Percentiles rank a stretch among this genome's conserved stretches.
Evolutionary conservation across 2,113 vertebrate species (phyloP).

Genomic region (Danionella cerebrum): DNA sequence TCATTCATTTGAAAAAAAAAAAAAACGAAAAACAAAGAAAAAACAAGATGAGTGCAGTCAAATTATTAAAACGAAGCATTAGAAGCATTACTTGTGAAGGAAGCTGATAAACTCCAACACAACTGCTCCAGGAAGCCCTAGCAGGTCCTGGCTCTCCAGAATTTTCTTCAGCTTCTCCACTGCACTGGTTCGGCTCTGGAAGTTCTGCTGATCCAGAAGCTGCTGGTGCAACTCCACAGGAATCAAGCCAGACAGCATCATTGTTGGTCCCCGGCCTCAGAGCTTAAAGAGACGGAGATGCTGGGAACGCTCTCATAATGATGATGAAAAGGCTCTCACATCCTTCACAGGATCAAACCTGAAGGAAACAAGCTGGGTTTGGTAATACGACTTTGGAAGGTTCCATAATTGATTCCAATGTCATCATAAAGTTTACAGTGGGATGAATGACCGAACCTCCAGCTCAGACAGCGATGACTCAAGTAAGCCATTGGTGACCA

Average conservation of each 20-base stretch:
- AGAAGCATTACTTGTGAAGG: conserved; percentile 55
- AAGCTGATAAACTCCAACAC: conserved; percentile 74
- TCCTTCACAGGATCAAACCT: not conserved
- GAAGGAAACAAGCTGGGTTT: too few relatives aligned
- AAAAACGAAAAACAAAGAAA: too few relatives aligned
- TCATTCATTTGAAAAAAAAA: too few relatives aligned
- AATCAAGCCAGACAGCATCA: conserved; percentile 76
- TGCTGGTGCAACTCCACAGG: conserved; percentile 73
- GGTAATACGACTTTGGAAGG: too few relatives aligned
- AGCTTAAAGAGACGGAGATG: conserved; percentile 35
- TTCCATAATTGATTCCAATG: too few relatives aligned
- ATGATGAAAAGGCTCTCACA: not conserved
- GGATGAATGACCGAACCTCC: too few relatives aligned
- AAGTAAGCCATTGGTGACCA: too few relatives aligned
- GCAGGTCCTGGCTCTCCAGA: conserved; percentile 60
- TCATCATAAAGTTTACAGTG: too few relatives aligned
- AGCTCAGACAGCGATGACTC: too few relatives aligned
- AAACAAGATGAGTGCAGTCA: too few relatives aligned
- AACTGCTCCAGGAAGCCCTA: conserved; percentile 53
- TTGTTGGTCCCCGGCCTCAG: conserved; percentile 40
- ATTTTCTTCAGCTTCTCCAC: conserved; percentile 75
- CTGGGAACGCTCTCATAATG: not conserved
- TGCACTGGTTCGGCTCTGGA: conserved; percentile 73
- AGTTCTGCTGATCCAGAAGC: conserved; percentile 78
- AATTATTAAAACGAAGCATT: too few relatives aligned